Conservation (phyloP, 2,888 invertebrate genomes). For the Cosmia trapezina region DNA sequence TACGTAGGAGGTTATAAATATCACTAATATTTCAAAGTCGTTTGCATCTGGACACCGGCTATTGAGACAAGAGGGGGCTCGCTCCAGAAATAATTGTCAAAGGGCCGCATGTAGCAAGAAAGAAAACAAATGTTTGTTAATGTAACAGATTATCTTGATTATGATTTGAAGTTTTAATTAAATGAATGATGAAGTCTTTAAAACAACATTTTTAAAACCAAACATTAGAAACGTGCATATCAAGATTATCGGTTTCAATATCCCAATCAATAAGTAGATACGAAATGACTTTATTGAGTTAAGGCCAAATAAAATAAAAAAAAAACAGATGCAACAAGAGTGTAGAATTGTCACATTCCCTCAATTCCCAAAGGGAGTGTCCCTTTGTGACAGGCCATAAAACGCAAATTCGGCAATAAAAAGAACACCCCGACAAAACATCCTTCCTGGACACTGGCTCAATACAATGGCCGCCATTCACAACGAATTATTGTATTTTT, state of each 20-base stretch:
- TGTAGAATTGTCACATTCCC: conserved; percentile 84
- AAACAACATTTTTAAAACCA: background rate
- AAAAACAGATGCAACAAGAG: conserved; percentile 76
- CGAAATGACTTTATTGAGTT: conserved; percentile 58
- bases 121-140: conserved; percentile 36
- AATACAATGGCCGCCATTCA: conserved; percentile 88
- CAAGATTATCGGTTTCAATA: background rate
- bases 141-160: background rate
- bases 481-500: conserved; percentile 89
- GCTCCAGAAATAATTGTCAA: conserved; percentile 82
- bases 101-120: conserved; percentile 67
- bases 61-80: conserved; percentile 81
- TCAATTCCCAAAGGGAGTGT: conserved; percentile 66
- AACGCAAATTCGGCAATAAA: conserved; percentile 90
- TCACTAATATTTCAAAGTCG: conserved; percentile 90
- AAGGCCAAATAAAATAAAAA: conserved; percentile 69
- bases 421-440: conserved; percentile 87
- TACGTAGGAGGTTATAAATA: conserved; percentile 84
- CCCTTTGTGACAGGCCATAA: conserved; percentile 87
- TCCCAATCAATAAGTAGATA: conserved; percentile 13
- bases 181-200: too few relatives aligned
- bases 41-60: conserved; percentile 89
- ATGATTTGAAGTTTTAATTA: background rate
- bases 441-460: conserved; percentile 90
- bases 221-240: background rate